A percentile compares a stretch with the other conserved stretches of the same genome.
These are phyloP conservation scores for Agriopis marginaria DNA, from an alignment of 2,888 invertebrate species.

Conservation along the genomic window DNA sequence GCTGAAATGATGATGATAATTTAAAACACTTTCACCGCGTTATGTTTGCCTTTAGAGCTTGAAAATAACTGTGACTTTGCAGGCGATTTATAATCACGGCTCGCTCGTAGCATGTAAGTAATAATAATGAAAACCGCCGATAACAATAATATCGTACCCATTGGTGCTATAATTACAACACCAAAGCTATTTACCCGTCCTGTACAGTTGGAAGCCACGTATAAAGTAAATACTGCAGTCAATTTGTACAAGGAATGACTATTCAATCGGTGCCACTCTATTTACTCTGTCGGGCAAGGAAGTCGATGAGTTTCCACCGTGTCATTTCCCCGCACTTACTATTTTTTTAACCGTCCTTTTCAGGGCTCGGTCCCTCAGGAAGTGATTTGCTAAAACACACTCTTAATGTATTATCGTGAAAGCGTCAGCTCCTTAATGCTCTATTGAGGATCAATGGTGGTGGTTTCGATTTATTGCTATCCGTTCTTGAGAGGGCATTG, in stretches of 20 bases:
- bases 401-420: slow-evolving; percentile 81
- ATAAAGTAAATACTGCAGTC: slow-evolving; percentile 44
- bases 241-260: slow-evolving; percentile 73
- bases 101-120: slow-evolving; percentile 59
- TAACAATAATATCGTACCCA: slow-evolving; percentile 59
- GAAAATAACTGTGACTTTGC: slow-evolving; percentile 54
- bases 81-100: slow-evolving; percentile 56
- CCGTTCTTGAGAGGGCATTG: slow-evolving; percentile 76
- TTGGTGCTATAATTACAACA: slow-evolving; percentile 64
- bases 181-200: slow-evolving; percentile 64
- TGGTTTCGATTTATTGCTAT: slow-evolving; percentile 79
- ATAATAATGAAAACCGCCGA: slow-evolving; percentile 63
- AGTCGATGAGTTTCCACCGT: slow-evolving; percentile 73
- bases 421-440: slow-evolving; percentile 79
- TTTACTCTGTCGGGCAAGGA: slow-evolving; percentile 63
- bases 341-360: slow-evolving; percentile 75
- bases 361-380: slow-evolving; percentile 69
- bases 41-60: slow-evolving; percentile 50
- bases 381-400: slow-evolving; percentile 85
- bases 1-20: neutral
- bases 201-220: slow-evolving; percentile 13
- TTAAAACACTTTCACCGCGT: slow-evolving; percentile 25
- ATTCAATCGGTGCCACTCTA: slow-evolving; percentile 81
- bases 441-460: slow-evolving; percentile 77
- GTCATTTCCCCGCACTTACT: slow-evolving; percentile 82